These are phyloP conservation scores for Antitype chi DNA, from an alignment of 2,888 invertebrate species.

Conservation along the genomic window DNA sequence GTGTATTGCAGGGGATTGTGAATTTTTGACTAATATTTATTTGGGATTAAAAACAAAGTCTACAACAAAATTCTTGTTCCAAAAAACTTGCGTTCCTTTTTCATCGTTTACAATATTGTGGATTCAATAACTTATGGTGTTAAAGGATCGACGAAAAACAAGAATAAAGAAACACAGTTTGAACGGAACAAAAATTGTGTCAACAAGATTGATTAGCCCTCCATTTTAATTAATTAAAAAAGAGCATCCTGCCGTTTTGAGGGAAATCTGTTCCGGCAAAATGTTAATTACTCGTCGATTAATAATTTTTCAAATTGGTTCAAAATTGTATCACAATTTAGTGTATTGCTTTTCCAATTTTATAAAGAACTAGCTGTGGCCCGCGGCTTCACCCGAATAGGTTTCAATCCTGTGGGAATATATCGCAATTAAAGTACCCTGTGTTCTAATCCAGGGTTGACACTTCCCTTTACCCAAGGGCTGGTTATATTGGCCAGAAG, in stretches of 20 bases:
- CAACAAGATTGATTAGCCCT: slow-evolving; percentile 80
- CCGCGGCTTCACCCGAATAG: too few species aligned
- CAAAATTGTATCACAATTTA: slow-evolving; percentile 4
- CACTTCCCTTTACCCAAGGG: too few species aligned
- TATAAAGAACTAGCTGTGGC: not conserved
- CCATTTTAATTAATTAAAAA: slow-evolving; percentile 75
- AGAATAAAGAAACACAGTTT: slow-evolving; percentile 14
- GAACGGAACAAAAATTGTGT: slow-evolving; percentile 70
- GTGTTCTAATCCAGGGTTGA: too few species aligned
- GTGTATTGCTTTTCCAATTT: not conserved
- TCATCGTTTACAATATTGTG: not conserved
- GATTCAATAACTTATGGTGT: not conserved
- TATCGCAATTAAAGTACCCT: too few species aligned
- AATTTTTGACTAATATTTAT: not conserved
- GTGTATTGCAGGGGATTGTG: too few species aligned
- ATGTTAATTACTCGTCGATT: slow-evolving; percentile 35
- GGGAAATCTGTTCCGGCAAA: slow-evolving; percentile 54
- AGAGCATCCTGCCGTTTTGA: slow-evolving; percentile 61
- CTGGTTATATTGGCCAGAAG: too few species aligned
- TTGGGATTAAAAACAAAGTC: not conserved
- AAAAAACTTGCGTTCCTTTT: not conserved
- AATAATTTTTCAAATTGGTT: slow-evolving; percentile 39
- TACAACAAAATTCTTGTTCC: not conserved
- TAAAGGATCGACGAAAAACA: slow-evolving; percentile 22
- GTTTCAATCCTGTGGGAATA: too few species aligned